phyloP scores from a whole-genome alignment of 2,888 invertebrate species.

The Drosophila dives region DNA sequence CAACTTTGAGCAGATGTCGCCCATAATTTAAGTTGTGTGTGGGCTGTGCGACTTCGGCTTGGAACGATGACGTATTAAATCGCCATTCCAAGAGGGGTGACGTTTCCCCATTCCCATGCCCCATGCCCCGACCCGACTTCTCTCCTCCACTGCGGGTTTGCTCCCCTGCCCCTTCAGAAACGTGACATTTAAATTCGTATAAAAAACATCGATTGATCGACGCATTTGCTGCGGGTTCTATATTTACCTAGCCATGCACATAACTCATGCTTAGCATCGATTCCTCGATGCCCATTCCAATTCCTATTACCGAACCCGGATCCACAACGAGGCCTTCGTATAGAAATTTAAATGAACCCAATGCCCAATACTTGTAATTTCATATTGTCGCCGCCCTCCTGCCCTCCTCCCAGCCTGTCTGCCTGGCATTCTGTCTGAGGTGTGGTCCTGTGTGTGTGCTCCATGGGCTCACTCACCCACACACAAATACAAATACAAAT shows the following conservation, averaged over 20 bases:
- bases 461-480: constrained; percentile 16
- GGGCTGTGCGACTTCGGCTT: constrained; percentile 55
- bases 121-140: not conserved
- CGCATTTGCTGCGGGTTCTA: constrained; percentile 72
- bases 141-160: not conserved
- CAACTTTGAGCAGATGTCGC: constrained; percentile 71
- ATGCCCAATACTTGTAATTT: constrained; percentile 52
- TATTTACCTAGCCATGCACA: constrained; percentile 69
- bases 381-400: constrained; percentile 40
- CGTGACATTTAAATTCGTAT: constrained; percentile 78
- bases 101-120: constrained; percentile 4
- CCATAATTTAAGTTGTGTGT: constrained; percentile 73
- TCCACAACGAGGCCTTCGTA: constrained; percentile 14
- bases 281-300: constrained; percentile 20
- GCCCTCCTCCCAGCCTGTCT: constrained; percentile 38
- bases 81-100: constrained; percentile 46
- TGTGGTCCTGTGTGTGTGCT: constrained; percentile 65
- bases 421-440: constrained; percentile 41
- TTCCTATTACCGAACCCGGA: constrained; percentile 1
- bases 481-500: not conserved
- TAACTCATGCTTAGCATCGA: constrained; percentile 70
- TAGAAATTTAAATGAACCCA: constrained; percentile 35
- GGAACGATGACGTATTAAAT: constrained; percentile 77
- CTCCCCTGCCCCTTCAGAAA: constrained; percentile 30
- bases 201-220: constrained; percentile 74